Conservation (phyloP, 2,888 invertebrate genomes). For the Scaptomyza polygonia region DNA sequence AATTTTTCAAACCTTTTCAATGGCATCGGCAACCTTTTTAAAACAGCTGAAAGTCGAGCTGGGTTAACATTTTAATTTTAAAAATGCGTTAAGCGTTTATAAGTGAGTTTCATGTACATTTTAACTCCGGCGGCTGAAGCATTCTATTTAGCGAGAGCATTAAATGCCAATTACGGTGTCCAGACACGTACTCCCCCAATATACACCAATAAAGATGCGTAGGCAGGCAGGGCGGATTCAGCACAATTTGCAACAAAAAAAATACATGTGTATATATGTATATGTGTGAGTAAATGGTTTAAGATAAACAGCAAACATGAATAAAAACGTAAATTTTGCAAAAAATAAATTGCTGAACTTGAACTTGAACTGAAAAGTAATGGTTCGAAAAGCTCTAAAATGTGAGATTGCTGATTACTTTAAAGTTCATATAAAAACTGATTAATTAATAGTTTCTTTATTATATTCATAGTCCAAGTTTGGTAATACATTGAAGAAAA, state of each 20-base stretch:
- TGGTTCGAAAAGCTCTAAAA: no score
- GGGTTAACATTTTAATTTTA: constrained; percentile 48
- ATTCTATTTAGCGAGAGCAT: constrained; percentile 52
- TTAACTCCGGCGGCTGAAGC: constrained; percentile 45
- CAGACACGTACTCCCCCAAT: constrained; percentile 55
- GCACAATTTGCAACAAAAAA: constrained; percentile 11
- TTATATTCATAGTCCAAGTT: no score
- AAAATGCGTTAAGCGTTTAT: constrained; percentile 58
- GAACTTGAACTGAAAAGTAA: constrained; percentile 23
- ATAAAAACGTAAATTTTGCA: no score
- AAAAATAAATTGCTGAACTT: constrained; percentile 7
- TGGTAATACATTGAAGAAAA: no score
- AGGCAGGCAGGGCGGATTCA: constrained; percentile 33
- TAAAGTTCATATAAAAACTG: no score
- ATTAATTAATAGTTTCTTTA: no score
- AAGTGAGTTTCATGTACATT: constrained; percentile 43
- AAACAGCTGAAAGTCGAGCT: constrained; percentile 24
- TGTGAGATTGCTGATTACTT: no score
- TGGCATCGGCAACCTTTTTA: constrained; percentile 1
- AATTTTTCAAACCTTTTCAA: constrained; percentile 47
- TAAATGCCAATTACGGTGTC: constrained; percentile 63
- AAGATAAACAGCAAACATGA: no score
- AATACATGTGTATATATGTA: neutral
- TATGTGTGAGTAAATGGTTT: constrained; percentile 18
- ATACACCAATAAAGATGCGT: constrained; percentile 61